Percentiles rank a stretch among this genome's conserved stretches.
These are phyloP conservation scores for Oncorhynchus tshawytscha DNA, from an alignment of 2,113 vertebrate genomes.

Conservation along the genomic window DNA sequence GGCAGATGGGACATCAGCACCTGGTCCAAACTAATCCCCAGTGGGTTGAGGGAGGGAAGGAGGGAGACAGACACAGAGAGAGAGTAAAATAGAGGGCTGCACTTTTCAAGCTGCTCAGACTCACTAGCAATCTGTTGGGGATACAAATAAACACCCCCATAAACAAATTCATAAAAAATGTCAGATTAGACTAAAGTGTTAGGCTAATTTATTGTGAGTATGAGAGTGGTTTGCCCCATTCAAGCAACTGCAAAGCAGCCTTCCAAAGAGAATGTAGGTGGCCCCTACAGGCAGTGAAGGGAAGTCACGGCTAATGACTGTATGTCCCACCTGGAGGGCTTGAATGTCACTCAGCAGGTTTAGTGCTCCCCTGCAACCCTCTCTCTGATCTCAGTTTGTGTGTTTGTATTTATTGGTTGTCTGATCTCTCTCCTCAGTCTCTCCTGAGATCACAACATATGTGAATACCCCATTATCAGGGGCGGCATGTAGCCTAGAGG, in stretches of 20 bases:
- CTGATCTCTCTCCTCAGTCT: neutral
- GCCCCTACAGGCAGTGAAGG: conserved; percentile 36
- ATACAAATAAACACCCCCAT: neutral
- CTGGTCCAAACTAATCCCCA: neutral
- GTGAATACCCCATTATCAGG: neutral
- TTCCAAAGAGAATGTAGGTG: conserved; percentile 36
- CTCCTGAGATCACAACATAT: neutral
- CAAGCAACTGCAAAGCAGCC: neutral
- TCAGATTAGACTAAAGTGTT: neutral
- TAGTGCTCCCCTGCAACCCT: conserved; percentile 16
- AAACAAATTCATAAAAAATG: neutral
- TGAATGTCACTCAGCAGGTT: conserved; percentile 4
- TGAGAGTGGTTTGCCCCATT: conserved; percentile 11
- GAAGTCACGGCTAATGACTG: neutral
- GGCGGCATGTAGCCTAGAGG: too few relatives aligned
- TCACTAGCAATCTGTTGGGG: neutral
- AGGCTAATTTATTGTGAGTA: neutral
- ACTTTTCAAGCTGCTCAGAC: neutral
- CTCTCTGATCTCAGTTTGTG: neutral
- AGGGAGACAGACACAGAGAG: neutral
- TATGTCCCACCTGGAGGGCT: neutral
- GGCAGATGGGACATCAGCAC: neutral
- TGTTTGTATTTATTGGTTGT: neutral
- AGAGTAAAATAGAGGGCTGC: neutral
- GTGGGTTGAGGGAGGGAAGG: neutral